phyloP scores from a whole-genome alignment of 2,888 invertebrate species.

The Hirtodrosophila confusa region DNA sequence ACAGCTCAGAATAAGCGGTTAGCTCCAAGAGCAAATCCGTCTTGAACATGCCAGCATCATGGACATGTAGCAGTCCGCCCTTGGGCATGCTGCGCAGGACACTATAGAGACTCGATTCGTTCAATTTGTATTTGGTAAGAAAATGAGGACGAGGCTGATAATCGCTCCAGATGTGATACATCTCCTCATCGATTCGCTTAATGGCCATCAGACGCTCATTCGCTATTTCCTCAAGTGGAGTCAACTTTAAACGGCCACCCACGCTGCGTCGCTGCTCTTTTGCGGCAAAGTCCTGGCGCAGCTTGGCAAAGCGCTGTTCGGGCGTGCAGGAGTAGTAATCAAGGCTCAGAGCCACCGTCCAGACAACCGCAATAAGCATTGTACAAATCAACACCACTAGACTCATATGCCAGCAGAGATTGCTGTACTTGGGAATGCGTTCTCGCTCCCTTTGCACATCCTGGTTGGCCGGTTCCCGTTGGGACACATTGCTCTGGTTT shows the following conservation, averaged over 20 bases:
- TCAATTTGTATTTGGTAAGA: conserved; percentile 34
- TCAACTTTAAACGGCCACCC: conserved; percentile 80
- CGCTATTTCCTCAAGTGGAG: conserved; percentile 71
- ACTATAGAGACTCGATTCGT: conserved; percentile 86
- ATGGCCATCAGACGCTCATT: conserved; percentile 86
- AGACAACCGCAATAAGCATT: conserved; percentile 32
- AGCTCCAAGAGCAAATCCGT: conserved; percentile 86
- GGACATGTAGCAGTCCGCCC: conserved; percentile 89
- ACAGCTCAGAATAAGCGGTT: conserved; percentile 42
- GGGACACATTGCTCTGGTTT: not conserved
- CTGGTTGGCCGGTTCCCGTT: not conserved
- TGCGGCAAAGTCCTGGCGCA: conserved; percentile 5
- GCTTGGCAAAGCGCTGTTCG: conserved; percentile 22
- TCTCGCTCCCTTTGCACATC: not conserved
- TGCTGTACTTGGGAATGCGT: conserved; percentile 17
- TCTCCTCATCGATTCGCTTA: conserved; percentile 85
- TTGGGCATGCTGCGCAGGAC: conserved; percentile 89
- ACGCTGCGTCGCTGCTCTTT: conserved; percentile 39
- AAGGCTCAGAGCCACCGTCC: conserved; percentile 20
- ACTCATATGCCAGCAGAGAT: conserved; percentile 44
- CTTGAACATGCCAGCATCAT: conserved; percentile 87
- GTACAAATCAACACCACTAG: conserved; percentile 41
- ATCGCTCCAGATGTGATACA: conserved; percentile 67
- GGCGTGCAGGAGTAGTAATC: conserved; percentile 29
- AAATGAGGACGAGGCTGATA: conserved; percentile 44